Base-by-base conservation (phyloP, 2,888 invertebrate genomes). In the Mesodorylaimus sp. region DNA sequence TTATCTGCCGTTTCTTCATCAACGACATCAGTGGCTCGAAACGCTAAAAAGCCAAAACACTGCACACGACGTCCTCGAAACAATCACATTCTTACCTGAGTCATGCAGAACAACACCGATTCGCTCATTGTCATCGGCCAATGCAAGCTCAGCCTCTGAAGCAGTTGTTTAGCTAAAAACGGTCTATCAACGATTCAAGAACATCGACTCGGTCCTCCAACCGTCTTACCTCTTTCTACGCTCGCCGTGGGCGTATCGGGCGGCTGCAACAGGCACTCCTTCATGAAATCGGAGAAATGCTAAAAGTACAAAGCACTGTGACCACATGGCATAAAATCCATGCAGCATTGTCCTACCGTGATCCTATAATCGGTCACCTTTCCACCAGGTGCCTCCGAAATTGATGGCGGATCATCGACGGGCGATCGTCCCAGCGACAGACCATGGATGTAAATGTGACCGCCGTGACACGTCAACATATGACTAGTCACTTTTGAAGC, bases 401-500 rank as follows among this genome's bases (percentile, higher is more conserved):
- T 83, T 0, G 89, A 85, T 0, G 91, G 91, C 1, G 88, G 86
- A 67, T 93, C 93, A 66, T 93, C 91, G 48, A 89, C 75, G 2
- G 86, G 80, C 39, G 84, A 82, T 36, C 88, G 60, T 2, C 79
- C 76, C 0, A 85, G 85, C 26, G 81, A 81, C 39, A 93, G 71
- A 0, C 86, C 83, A 56, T 93, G 91, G 55, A 95, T 83, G 72
- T 87, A 93, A 58, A 95, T 82, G 71, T 91, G 91, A 0, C 89
- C 89, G 1, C 88, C 89, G 59, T 93, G 89, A 10, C 88, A 83
- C 0, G 88, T 84, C 47, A 95, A 66, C 63, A 93, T 77, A 69
- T 93, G 93, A 1, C 88, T 88, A 26, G 87, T 83, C 0, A 85
- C 7, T 26, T 43, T 43, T 26, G 27, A 13, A 27, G 13, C 44